Evolutionary conservation across 1,140 invertebrate genomes (phyloP).

Genomic region (Drosophila parabipectinata): DNA sequence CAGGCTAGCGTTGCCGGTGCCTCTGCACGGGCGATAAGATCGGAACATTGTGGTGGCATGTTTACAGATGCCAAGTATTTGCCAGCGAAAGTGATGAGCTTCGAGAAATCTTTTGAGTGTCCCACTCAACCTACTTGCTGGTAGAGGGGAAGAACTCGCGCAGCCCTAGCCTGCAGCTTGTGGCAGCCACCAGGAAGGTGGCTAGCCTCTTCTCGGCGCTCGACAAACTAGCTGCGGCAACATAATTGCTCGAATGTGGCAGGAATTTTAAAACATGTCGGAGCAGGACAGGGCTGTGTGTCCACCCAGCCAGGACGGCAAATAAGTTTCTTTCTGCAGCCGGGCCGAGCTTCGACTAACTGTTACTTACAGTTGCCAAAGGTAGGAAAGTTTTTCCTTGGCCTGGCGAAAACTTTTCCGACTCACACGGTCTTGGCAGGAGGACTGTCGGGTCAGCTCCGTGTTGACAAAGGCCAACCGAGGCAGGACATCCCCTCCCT

Average conservation of each 20-base stretch:
- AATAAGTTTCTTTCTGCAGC: slow-evolving; percentile 54
- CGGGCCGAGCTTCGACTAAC: slow-evolving; percentile 32
- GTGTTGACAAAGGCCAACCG: slow-evolving; percentile 73
- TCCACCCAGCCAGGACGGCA: slow-evolving; percentile 38
- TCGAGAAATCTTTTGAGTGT: slow-evolving; percentile 11
- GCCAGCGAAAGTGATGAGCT: slow-evolving; percentile 39
- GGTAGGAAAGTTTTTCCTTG: slow-evolving; percentile 59
- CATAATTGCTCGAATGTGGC: slow-evolving; percentile 72
- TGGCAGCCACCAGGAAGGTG: neutral
- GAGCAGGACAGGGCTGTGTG: slow-evolving; percentile 14
- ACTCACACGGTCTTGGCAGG: slow-evolving; percentile 9
- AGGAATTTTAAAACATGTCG: slow-evolving; percentile 39
- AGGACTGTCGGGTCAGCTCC: slow-evolving; percentile 34
- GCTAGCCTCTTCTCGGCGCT: slow-evolving; percentile 9
- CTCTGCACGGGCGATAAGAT: slow-evolving; percentile 34
- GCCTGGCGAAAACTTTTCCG: slow-evolving; percentile 36
- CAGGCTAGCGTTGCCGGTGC: neutral
- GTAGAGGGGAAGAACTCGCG: neutral
- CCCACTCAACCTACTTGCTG: slow-evolving; percentile 18
- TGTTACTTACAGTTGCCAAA: slow-evolving; percentile 72
- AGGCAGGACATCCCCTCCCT: neutral
- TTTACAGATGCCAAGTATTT: slow-evolving; percentile 33
- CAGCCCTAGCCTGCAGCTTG: slow-evolving; percentile 8
- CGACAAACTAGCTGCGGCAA: slow-evolving; percentile 36
- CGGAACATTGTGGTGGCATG: slow-evolving; percentile 25